Conservation (phyloP, 2,797 vertebrate species). For the Enteromius paludinosus region DNA sequence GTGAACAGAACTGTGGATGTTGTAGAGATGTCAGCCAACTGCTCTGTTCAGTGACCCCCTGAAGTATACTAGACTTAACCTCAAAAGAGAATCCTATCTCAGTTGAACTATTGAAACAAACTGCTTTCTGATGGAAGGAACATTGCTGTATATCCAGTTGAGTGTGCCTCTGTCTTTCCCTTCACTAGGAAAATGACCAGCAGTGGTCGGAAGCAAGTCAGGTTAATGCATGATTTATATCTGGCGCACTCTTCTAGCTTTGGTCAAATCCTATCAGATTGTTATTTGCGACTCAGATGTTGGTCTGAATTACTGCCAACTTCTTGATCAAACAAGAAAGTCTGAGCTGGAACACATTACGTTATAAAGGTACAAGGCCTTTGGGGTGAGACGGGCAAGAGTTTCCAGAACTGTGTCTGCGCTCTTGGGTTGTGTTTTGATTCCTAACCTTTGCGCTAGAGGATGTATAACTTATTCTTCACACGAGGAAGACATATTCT, state of each 20-base stretch:
- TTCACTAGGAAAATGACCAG: conserved; percentile 9
- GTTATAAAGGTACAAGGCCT: not conserved
- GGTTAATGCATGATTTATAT: not conserved
- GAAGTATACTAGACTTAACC: not conserved
- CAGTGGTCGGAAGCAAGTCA: conserved; percentile 17
- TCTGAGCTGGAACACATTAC: conserved; percentile 8
- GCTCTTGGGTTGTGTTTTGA: not conserved
- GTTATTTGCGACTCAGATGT: conserved; percentile 24
- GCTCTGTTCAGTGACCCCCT: conserved; percentile 1
- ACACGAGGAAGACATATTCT: conserved; percentile 1
- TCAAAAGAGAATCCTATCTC: not conserved
- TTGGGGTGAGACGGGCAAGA: not conserved
- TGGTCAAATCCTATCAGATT: conserved; percentile 11
- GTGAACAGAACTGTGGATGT: conserved; percentile 21
- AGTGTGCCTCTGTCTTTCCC: conserved; percentile 5
- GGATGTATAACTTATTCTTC: conserved; percentile 9
- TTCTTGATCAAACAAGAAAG: conserved; percentile 23
- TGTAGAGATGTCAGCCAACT: not conserved
- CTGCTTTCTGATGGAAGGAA: conserved; percentile 17
- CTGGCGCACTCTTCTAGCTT: not conserved
- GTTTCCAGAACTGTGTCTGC: conserved; percentile 1
- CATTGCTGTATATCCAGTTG: not conserved
- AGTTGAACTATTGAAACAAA: conserved; percentile 25
- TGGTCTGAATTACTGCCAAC: conserved; percentile 12
- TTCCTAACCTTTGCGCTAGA: not conserved